Evolutionary conservation across 1,140 invertebrate species (phyloP), one percentile per base, ranked within the genome.

Genomic region (Babylonia areolata): DNA sequence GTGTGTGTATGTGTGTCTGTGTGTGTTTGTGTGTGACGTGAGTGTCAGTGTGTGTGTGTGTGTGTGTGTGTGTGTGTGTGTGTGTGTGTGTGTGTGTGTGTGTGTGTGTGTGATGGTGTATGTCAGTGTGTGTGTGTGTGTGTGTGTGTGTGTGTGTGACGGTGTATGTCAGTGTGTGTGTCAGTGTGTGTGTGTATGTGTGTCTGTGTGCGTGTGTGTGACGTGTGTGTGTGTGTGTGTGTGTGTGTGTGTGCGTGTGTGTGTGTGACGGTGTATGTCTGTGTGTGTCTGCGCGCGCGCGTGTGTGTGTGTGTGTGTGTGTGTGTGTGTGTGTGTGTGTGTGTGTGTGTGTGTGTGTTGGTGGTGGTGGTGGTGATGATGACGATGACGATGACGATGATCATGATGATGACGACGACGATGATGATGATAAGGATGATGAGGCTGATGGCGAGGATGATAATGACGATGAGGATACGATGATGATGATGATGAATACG

Each of bases 241-340:
- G 69, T 73, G 69, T 73, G 69, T 73, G 69, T 73, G 42, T 46
- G 42, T 46, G 15, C 42, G 5, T 46, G 42, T 46, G 15, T 73
- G 69, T 33, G 20, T 33, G 69, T 73, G 69, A 3, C 2, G 6
- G 69, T 35, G 69, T 33, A 23, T 35, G 31, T 73, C 28, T 73
- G 69, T 73, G 69, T 73, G 69, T 73, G 69, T 73, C 28, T 73
- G 69, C 35, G 69, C 35, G 69, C 35, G 31, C 11, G 69, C 35
- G 69, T 73, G 69, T 73, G 69, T 73, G 69, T 73, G 69, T 73
- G 69, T 73, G 69, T 73, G 69, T 73, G 69, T 73, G 69, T 73
- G 69, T 73, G 69, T 73, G 69, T 73, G 69, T 73, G 58, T 64
- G 58, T 64, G 58, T 64, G 23, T 23, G 23, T 64, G 58, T 64